Base-by-base conservation (phyloP, 2,113 vertebrate species). In the Oxyura jamaicensis region DNA sequence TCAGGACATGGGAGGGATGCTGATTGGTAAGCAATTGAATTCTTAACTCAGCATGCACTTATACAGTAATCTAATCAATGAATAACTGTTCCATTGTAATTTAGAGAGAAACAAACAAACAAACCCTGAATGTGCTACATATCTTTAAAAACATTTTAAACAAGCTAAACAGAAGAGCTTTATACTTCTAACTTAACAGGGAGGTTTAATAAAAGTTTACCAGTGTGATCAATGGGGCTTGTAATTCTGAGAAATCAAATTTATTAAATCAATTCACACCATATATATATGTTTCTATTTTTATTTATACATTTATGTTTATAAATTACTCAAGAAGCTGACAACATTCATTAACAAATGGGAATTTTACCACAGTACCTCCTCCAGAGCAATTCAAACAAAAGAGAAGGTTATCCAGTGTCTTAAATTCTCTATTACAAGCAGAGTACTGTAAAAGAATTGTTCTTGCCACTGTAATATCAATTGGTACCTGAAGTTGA, bases 91-190 rank as follows among this genome's bases (percentile, higher is more conserved):
- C 56, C 39, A 56, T 75, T 68, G 19, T 60, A 76, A 84, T 41
- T 52, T 7, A 82, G 9, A 52, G 21, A 29, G 66, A 63, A 79
- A 74, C 74, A 39, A 31, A 10, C 0, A 18, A 19, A 0, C 2
- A 0, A 90, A 58, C 18, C 63, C 28, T n/a, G 42, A 83, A 80
- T 18, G 41, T 39, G 31, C 16, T 65, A 20, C 7, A 6, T 22
- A 58, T n/a, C 29, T 62, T 73, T 44, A 36, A 31, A 91, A 68
- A 29, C 14, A 52, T 53, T 73, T 35, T 35, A n/a, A 75, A 78
- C 46, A 52, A 59, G 22, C 20, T 72, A 60, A 87, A 33, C 13
- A 87, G 19, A 15, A 74, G 28, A 58, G 19, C 79, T 87, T 83
- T 48, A 53, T 19, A 56, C 15, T 59, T 89, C 39, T 72, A 22